phyloP scores from a whole-genome alignment of 1,140 invertebrate species.

The Drosophila teissieri region DNA sequence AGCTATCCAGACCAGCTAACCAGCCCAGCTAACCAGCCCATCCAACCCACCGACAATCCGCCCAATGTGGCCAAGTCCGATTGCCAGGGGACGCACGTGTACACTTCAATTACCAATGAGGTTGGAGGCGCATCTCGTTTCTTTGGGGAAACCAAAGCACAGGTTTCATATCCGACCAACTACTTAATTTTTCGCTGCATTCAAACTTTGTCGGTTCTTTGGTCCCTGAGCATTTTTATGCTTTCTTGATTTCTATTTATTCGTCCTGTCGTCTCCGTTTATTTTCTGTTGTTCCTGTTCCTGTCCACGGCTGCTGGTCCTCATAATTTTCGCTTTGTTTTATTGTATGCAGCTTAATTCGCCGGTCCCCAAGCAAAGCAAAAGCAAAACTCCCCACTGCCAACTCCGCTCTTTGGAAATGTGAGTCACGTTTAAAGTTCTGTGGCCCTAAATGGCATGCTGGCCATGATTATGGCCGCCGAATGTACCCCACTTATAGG shows the following conservation, averaged over 20 bases:
- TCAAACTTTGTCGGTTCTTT: constrained; percentile 30
- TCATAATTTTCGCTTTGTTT: constrained; percentile 79
- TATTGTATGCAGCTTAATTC: constrained; percentile 75
- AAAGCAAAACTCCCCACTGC: neutral
- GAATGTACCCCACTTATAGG: constrained; percentile 12
- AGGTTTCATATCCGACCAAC: constrained; percentile 13
- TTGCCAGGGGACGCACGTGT: constrained; percentile 61
- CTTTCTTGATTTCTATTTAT: constrained; percentile 66
- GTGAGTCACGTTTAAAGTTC: constrained; percentile 79
- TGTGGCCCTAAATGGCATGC: constrained; percentile 65
- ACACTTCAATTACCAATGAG: constrained; percentile 71
- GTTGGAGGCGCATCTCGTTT: constrained; percentile 24
- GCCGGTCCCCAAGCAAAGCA: neutral
- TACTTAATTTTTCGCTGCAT: constrained; percentile 71
- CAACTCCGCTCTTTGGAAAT: constrained; percentile 49
- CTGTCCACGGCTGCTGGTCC: constrained; percentile 39
- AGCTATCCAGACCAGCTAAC: neutral
- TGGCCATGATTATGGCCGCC: constrained; percentile 40
- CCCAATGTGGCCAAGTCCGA: constrained; percentile 53
- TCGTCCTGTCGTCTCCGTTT: constrained; percentile 26
- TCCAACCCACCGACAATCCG: constrained; percentile 38
- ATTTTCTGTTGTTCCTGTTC: constrained; percentile 18
- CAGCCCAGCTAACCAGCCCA: neutral
- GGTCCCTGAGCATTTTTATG: constrained; percentile 59
- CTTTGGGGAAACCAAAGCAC: constrained; percentile 26